These are phyloP conservation scores for Gymnocypris eckloni DNA, from an alignment of 2,797 vertebrate species.

Conservation along the genomic window DNA sequence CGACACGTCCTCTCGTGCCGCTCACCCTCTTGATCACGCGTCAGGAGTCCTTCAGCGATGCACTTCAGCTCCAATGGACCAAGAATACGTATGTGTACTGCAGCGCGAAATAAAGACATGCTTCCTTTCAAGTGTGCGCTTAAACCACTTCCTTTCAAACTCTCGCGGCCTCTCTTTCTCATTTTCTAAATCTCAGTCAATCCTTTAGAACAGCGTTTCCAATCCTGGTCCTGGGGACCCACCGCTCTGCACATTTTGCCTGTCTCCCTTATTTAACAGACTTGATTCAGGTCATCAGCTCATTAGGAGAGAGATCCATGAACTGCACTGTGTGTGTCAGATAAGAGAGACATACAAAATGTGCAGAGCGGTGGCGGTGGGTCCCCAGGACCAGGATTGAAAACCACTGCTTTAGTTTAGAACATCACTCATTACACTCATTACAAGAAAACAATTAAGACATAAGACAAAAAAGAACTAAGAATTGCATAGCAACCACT, in stretches of 20 bases:
- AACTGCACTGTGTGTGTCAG: no score
- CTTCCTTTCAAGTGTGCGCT: background rate
- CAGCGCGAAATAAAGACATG: background rate
- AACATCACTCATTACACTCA: background rate
- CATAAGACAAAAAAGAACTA: background rate
- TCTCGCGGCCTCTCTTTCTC: background rate
- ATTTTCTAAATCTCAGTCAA: background rate
- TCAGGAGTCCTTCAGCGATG: slow-evolving; percentile 16
- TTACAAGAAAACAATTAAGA: background rate
- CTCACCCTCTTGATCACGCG: slow-evolving; percentile 35
- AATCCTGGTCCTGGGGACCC: no score
- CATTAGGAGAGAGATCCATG: no score
- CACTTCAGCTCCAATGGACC: slow-evolving; percentile 10
- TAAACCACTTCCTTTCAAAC: background rate
- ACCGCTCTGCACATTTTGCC: no score
- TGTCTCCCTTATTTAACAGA: no score
- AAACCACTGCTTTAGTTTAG: no score
- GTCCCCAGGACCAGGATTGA: no score
- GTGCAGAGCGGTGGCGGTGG: no score
- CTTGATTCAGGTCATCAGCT: no score
- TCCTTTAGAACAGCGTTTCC: background rate
- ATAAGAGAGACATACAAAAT: no score
- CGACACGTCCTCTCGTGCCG: slow-evolving; percentile 3
- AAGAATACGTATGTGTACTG: background rate
- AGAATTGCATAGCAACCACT: background rate